Evolutionary conservation across 1,140 invertebrate species (phyloP), one percentile per base, ranked within the genome.

Genomic region (Eumaeus atala): DNA sequence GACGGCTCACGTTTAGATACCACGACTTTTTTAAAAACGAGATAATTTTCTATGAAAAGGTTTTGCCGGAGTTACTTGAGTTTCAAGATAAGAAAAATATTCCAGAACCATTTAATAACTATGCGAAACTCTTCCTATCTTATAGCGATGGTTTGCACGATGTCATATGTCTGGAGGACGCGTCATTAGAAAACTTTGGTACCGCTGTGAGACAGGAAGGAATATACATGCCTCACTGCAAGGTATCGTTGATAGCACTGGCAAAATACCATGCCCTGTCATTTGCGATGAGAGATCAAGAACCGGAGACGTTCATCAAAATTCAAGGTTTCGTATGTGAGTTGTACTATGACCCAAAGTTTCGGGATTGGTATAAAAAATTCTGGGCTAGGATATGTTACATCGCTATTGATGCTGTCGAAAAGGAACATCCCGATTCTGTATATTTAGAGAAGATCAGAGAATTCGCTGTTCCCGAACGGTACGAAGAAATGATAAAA

Each of bases 11-110:
- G 0, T 93, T 89, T 61, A 87, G 90, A 48, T 92, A 90, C 17
- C 59, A 77, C n/a, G 91, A 92, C 33, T 93, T 93, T 65, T 93
- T 93, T 59, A 72, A 77, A 51, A 93, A 93, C 65, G 92, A 93
- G 79, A 91, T 92, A 8, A 66, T 76, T 44, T 93, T 93, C 66
- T 93, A 93, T 67, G 74, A 85, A 8, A 85, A 90, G 63, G 90
- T 92, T 8, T 70, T 90, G 33, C 89, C 89, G 10, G 77, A 66
- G 1, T 70, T 91, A 51, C 65, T 90, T 1, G 70, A 86, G 28
- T 91, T 91, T 54, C 90, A 91, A 61, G 53, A 72, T 0, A 67
- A 58, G 0, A 80, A 90, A 55, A 72, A 80, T 40, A n/a, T 84
- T 3, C 63, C 72, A 40, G 77, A 90, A 56, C 87, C 87, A 0